Evolutionary conservation across 2,113 vertebrate genomes (phyloP).

Genomic region (Penelope pileata): DNA sequence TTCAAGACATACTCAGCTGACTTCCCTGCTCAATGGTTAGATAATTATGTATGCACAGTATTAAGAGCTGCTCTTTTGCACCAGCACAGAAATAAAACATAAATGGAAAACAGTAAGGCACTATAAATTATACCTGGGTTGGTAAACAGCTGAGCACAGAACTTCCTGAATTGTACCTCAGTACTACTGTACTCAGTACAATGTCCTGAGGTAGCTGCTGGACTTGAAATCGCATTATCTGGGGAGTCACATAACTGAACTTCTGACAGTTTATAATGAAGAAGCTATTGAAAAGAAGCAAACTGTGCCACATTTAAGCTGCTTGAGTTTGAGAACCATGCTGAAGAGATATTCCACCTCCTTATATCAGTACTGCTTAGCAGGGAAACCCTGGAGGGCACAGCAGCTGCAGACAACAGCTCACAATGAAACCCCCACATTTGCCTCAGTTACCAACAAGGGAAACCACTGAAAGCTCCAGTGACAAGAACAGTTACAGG

Average conservation of each 20-base stretch:
- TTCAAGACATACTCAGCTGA: neutral
- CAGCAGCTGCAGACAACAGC: neutral
- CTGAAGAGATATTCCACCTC: neutral
- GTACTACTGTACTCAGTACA: too few relatives aligned
- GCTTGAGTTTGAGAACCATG: neutral
- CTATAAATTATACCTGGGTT: neutral
- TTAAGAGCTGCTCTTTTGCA: neutral
- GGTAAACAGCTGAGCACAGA: neutral
- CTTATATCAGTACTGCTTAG: neutral
- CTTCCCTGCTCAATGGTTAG: neutral
- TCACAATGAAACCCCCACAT: rapidly evolving
- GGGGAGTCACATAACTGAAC: rapidly evolving
- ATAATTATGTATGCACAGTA: neutral
- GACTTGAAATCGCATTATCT: neutral
- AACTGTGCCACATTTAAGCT: neutral
- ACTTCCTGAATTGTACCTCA: neutral
- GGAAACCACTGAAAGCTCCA: neutral
- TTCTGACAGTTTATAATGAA: neutral
- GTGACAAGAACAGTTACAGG: neutral
- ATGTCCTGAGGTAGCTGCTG: neutral
- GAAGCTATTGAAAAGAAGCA: neutral
- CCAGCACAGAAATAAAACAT: neutral
- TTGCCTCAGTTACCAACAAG: neutral
- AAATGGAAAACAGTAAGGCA: neutral
- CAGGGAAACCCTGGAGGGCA: neutral